phyloP scores from a whole-genome alignment of 2,797 vertebrate species.

The Amphiprion clarkii region DNA sequence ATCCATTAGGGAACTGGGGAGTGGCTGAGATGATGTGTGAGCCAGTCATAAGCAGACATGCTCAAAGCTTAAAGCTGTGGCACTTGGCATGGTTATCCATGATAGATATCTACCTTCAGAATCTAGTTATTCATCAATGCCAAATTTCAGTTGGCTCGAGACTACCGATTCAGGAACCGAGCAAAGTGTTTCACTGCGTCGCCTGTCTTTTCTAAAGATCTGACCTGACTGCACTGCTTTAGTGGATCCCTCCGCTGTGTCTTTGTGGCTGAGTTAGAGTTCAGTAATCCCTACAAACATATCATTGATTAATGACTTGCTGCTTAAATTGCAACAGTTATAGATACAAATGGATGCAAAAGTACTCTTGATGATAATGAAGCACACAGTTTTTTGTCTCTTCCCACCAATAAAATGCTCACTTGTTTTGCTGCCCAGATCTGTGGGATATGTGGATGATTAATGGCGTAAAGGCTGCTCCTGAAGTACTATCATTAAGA shows the following conservation, averaged over 20 bases:
- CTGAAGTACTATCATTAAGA: conserved; percentile 64
- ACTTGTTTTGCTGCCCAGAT: conserved; percentile 50
- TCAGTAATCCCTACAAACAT: conserved; percentile 61
- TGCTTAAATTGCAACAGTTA: conserved; percentile 61
- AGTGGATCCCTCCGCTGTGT: conserved; percentile 21
- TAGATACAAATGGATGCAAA: conserved; percentile 62
- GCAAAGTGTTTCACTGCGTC: conserved; percentile 17
- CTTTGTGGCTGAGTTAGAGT: conserved; percentile 48
- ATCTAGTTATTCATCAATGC: conserved; percentile 71
- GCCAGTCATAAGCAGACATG: conserved; percentile 67
- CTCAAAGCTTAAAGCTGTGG: conserved; percentile 67
- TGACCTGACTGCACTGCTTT: conserved; percentile 10
- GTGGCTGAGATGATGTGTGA: conserved; percentile 71
- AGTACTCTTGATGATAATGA: conserved; percentile 61
- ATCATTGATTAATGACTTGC: conserved; percentile 61
- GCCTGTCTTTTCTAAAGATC: conserved; percentile 23
- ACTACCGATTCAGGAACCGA: conserved; percentile 34
- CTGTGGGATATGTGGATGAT: conserved; percentile 63
- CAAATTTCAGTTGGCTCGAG: conserved; percentile 52
- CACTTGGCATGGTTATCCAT: conserved; percentile 68
- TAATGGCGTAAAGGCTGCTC: conserved; percentile 55
- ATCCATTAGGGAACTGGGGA: conserved; percentile 67
- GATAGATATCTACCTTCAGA: conserved; percentile 70
- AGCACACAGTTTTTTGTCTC: conserved; percentile 15
- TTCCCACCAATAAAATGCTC: conserved; percentile 29